Percentiles rank a stretch among this genome's conserved stretches.
Conservation (phyloP, 1,140 invertebrate species). For the Panagrolaimus sp. region DNA sequence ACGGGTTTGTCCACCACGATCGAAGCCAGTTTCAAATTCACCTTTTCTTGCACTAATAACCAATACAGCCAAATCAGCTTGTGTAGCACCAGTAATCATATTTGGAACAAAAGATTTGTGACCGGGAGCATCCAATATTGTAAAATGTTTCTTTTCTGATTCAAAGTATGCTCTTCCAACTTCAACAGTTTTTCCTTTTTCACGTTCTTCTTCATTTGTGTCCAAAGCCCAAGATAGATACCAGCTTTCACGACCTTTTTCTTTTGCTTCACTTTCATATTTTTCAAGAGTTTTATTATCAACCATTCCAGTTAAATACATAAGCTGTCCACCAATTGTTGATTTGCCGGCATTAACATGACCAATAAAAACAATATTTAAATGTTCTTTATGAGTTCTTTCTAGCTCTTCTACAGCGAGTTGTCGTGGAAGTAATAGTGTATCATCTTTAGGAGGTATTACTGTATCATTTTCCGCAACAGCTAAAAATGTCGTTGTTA, state of each 20-base stretch:
- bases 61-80: slow-evolving; percentile 93
- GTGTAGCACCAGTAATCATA: slow-evolving; percentile 98
- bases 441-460: too few relatives aligned
- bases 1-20: slow-evolving; percentile 93
- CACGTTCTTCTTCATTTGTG: slow-evolving; percentile 83
- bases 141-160: slow-evolving; percentile 98
- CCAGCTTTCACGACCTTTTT: slow-evolving; percentile 98
- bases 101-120: slow-evolving; percentile 99
- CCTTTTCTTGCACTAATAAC: slow-evolving; percentile 98
- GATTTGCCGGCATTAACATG: slow-evolving; percentile 99
- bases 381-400: slow-evolving; percentile 76
- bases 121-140: slow-evolving; percentile 95
- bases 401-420: slow-evolving; percentile 31
- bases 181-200: slow-evolving; percentile 93
- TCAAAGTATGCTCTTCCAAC: slow-evolving; percentile 97
- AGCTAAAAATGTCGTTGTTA: too few relatives aligned
- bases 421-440: too few relatives aligned
- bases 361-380: slow-evolving; percentile 99
- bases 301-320: slow-evolving; percentile 97
- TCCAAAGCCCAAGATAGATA: slow-evolving; percentile 98
- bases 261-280: slow-evolving; percentile 96
- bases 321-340: slow-evolving; percentile 98
- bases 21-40: slow-evolving; percentile 99
- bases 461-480: too few relatives aligned
- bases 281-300: slow-evolving; percentile 98